Conservation (phyloP, 2,113 vertebrate genomes). For the Lophius piscatorius region DNA sequence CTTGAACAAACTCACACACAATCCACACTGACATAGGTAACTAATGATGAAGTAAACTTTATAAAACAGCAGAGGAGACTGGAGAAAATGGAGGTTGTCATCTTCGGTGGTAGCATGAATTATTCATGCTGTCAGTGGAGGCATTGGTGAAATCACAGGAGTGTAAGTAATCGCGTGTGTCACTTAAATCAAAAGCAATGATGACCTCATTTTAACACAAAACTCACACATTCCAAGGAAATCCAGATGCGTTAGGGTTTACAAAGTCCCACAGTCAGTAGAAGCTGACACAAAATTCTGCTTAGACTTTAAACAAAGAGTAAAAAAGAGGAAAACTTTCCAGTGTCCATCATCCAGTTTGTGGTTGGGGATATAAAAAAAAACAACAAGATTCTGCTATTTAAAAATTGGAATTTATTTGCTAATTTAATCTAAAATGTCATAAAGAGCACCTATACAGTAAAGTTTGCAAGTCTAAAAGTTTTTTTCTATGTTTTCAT, state of each 20-base stretch:
- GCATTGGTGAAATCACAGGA: slow-evolving; percentile 61
- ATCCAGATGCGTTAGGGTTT: slow-evolving; percentile 47
- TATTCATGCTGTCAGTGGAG: slow-evolving; percentile 73
- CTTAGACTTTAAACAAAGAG: no score
- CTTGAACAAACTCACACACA: not conserved
- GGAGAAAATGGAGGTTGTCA: slow-evolving; percentile 60
- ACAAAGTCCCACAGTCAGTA: slow-evolving; percentile 18
- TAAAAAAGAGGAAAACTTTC: no score
- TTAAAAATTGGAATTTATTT: no score
- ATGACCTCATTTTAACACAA: slow-evolving; percentile 77
- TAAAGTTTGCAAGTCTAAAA: no score
- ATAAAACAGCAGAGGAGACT: slow-evolving; percentile 44
- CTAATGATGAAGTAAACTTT: slow-evolving; percentile 76
- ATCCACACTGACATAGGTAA: slow-evolving; percentile 35
- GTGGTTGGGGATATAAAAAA: no score
- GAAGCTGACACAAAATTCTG: no score
- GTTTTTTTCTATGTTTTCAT: no score
- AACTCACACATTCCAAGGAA: slow-evolving; percentile 59
- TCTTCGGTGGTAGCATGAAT: slow-evolving; percentile 56
- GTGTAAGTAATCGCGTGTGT: slow-evolving; percentile 72
- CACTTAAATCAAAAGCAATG: slow-evolving; percentile 73
- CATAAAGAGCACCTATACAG: no score
- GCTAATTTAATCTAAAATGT: no score
- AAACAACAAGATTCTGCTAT: no score
- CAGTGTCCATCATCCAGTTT: no score